Conservation (phyloP, 2,797 vertebrate species). For the Macrochelys suwanniensis region DNA sequence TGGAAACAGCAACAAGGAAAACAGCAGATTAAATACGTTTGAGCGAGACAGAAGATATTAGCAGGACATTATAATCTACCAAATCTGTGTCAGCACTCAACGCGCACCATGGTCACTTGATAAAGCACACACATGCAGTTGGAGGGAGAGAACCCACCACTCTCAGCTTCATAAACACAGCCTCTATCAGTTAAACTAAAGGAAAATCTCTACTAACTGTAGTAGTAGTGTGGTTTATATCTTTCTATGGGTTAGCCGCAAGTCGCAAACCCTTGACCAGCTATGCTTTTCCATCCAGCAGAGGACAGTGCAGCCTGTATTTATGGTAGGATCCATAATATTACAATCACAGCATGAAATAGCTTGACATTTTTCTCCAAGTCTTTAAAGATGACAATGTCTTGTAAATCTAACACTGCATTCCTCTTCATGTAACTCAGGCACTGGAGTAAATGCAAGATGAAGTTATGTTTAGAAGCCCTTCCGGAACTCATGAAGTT, state of each 20-base stretch:
- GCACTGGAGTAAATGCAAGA: not conserved
- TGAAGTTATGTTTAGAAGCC: not conserved
- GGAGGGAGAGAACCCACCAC: not conserved
- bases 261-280: not conserved
- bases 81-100: not conserved
- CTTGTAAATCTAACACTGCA: accelerated
- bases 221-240: not conserved
- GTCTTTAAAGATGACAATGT: not conserved
- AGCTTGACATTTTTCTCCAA: not conserved
- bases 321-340: not conserved
- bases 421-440: not conserved
- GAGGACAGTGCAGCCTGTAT: slow-evolving; percentile 63
- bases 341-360: not conserved
- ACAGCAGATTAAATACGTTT: slow-evolving; percentile 14
- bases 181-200: accelerated
- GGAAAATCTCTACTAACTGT: not conserved
- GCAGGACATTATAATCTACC: not conserved
- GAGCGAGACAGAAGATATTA: not conserved
- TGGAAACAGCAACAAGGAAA: slow-evolving; percentile 36
- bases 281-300: slow-evolving; percentile 50
- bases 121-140: accelerated
- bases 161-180: not conserved
- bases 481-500: not conserved
- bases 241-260: not conserved
- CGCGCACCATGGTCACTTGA: accelerated